Conservation (phyloP, 2,888 invertebrate species). For the Drosophila anomalata region DNA sequence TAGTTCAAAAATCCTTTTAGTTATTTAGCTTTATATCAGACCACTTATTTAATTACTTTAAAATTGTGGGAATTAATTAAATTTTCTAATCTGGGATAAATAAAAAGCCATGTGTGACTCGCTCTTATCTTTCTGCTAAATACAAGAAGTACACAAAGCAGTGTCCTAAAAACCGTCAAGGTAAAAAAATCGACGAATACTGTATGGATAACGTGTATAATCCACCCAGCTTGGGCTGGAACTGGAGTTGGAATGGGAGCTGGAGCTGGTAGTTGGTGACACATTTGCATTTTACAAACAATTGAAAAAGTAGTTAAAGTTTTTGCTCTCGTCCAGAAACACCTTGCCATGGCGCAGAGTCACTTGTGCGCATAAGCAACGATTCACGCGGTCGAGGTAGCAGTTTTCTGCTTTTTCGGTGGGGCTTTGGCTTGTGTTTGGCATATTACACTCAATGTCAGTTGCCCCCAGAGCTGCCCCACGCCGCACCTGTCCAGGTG, state of each 20-base stretch:
- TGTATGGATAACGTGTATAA: conserved; percentile 70
- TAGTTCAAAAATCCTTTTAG: too few species aligned
- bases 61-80: background rate
- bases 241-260: background rate
- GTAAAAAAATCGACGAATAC: conserved; percentile 50
- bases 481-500: conserved; percentile 32
- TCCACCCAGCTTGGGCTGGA: conserved; percentile 8
- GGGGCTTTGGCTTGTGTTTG: conserved; percentile 58
- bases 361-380: conserved; percentile 63
- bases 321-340: conserved; percentile 57
- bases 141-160: background rate
- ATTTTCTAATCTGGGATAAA: background rate
- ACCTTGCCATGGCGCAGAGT: conserved; percentile 65
- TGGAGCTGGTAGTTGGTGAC: conserved; percentile 6
- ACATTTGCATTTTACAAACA: conserved; percentile 79
- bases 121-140: background rate
- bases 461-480: conserved; percentile 4
- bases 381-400: conserved; percentile 44
- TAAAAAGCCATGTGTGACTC: background rate
- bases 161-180: background rate
- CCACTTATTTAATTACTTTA: background rate
- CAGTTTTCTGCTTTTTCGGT: conserved; percentile 15
- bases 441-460: conserved; percentile 59
- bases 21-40: too few species aligned
- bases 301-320: conserved; percentile 79